Evolutionary conservation across 92 coral and sea anemone genomes (phyloP), one percentile per base, ranked within the genome.

Genomic region (Zoanthus solanderi): DNA sequence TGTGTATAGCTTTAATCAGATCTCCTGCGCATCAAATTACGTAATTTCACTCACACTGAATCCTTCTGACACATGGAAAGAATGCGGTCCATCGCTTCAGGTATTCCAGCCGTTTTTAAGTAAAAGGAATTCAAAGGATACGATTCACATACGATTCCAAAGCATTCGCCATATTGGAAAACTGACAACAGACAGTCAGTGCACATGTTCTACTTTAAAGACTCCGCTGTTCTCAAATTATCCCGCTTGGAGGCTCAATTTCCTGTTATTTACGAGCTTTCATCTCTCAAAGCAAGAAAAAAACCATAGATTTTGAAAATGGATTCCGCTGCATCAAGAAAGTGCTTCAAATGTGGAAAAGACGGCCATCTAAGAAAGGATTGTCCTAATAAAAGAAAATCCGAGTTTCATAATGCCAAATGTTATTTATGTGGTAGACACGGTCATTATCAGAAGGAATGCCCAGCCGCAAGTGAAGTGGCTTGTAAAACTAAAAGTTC

Each of bases 131-230:
- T 12, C 6, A 87, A 95, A 97, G 99, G 99, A 97, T 97, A 97
- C 99, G 99, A 88, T 96, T 96, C 0, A 97, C 98, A 78, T 97
- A 95, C 92, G 99, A 89, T 66, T 97, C 99, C 96, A 97, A 75
- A 65, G 99, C 92, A 84, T 95, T 91, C 99, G 99, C 99, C 99
- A 97, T 97, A 83, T 94, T 94, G 90, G 81, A 85, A 66, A 48
- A 75, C n/a, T 12, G 53, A 48, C 45, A 48, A 75, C 17, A 17
- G 53, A 47, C 44, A 4, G 42, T 4, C 18, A 67, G 75, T 87
- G 71, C 31, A 94, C 90, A 93, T 52, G 92, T 10, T 56, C 90
- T 84, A 84, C 9, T 46, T 56, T 13, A 14, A 16, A 29, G 16
- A 7, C 9, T 7, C 85, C 75, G 83, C 88, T 89, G 90, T 67